A percentile compares a stretch with the other conserved stretches of the same genome.
phyloP scores from a whole-genome alignment of 2,888 invertebrate genomes.

The Amiota mariae region DNA sequence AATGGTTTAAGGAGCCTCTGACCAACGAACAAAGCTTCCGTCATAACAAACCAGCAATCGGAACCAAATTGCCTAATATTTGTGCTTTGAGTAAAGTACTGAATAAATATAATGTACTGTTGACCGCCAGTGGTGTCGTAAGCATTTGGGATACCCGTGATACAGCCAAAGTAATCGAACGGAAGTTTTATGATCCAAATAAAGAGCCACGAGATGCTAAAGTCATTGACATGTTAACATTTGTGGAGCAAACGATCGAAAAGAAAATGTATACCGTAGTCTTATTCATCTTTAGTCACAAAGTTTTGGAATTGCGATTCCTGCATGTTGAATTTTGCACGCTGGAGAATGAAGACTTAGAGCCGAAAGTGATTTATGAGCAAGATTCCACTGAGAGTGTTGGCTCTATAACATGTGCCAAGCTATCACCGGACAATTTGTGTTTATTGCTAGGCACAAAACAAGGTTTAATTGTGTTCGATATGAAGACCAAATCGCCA shows the following conservation, averaged over 20 bases:
- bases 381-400: conserved; percentile 30
- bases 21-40: conserved; percentile 31
- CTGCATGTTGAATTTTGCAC: conserved; percentile 39
- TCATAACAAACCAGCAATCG: conserved; percentile 50
- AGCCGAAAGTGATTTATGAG: conserved; percentile 45
- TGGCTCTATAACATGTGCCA: conserved; percentile 63
- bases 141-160: conserved; percentile 60
- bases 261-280: conserved; percentile 36
- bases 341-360: neutral
- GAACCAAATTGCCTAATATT: conserved; percentile 43
- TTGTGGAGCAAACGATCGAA: neutral
- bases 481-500: conserved; percentile 52
- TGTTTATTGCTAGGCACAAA: conserved; percentile 70
- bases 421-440: conserved; percentile 60
- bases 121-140: conserved; percentile 55
- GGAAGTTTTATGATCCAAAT: neutral
- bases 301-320: conserved; percentile 56
- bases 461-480: conserved; percentile 67
- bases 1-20: conserved; percentile 55
- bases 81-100: conserved; percentile 61
- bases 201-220: neutral
- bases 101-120: conserved; percentile 61
- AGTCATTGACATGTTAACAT: conserved; percentile 9
- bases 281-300: conserved; percentile 55
- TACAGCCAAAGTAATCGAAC: conserved; percentile 44